Base-by-base conservation (phyloP, 53 echinoderm and acorn worm species). In the Patiria pectinifera region DNA sequence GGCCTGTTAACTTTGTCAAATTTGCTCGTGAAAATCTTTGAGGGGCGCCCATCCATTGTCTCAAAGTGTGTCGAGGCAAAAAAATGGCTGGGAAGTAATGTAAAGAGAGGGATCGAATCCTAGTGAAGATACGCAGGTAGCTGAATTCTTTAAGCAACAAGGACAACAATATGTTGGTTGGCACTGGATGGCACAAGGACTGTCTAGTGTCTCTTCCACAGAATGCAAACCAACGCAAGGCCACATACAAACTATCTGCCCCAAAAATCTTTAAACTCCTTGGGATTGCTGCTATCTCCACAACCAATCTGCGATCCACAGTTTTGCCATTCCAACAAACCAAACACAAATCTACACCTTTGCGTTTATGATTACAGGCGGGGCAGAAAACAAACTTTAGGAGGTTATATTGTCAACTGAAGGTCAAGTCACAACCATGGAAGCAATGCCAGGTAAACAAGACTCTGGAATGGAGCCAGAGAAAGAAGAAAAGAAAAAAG, bases 401-500 rank as follows among this genome's bases (percentile, higher is more conserved):
- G 24, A 70, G 71, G 85, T 14, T 66, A 47, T 45, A 63, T 70
- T 18, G 18, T 18, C 16, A 22, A 72, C 21, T 74, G 74, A 87
- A 87, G 87, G 72, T 87, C 87, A 72, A 87, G 74, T 74, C 53
- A 46, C 24, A 72, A 49, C 9, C 48, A 76, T 35, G 22, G 25
- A 8, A 53, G 26, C 48, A 72, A 70, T 48, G 47, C 62, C 72
- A 19, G 10, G 86, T 71, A 84, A 85, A 85, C 85, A 85, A 60
- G 9, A 43, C 83, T 66, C 19, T 69, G 19, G 63, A 63, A 83
- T 63, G 18, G 45, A 62, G 60, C 66, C 53, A 45, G 85, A 6
- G 26, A 74, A 74, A 21, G 10, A 24, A 24, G 18, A 69, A 74
- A 74, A 21, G 10, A 24, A 24, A 24, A 74, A 26, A 87, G 43